Conservation (phyloP, 2,797 vertebrate genomes). For the Poeciliopsis gracilis region DNA sequence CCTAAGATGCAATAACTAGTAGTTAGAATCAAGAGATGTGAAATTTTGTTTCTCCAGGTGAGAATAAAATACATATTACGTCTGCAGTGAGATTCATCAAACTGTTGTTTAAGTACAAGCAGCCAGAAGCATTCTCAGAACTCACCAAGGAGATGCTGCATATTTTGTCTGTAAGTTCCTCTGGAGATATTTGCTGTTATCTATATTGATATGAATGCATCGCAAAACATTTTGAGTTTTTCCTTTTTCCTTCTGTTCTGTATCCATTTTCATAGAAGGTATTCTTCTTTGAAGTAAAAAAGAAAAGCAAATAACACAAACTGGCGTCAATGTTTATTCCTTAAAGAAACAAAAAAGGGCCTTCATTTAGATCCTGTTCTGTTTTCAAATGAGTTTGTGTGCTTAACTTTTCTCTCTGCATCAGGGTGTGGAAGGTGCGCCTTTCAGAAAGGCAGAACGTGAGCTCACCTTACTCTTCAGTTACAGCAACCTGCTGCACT, state of each 20-base stretch:
- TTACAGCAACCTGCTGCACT: conserved; percentile 77
- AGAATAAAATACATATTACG: conserved; percentile 81
- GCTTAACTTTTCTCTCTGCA: conserved; percentile 23
- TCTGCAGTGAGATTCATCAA: conserved; percentile 89
- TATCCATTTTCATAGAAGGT: neutral
- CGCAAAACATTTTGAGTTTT: neutral
- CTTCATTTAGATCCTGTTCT: conserved; percentile 9
- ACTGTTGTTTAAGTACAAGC: conserved; percentile 89
- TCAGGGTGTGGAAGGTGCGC: conserved; percentile 78
- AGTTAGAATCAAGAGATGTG: neutral
- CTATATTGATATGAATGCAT: neutral
- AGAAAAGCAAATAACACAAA: neutral
- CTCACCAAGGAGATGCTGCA: conserved; percentile 74
- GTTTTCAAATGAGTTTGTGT: conserved; percentile 7
- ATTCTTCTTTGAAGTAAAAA: neutral
- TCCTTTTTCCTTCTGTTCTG: neutral
- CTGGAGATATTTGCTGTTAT: neutral
- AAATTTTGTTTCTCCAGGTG: conserved; percentile 72
- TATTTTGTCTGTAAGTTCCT: conserved; percentile 85
- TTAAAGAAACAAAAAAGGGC: neutral
- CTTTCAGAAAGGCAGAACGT: conserved; percentile 81
- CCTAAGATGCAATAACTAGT: neutral
- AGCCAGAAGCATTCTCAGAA: conserved; percentile 84
- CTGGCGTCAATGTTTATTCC: neutral
- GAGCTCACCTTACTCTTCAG: conserved; percentile 86